phyloP scores from a whole-genome alignment of 2,888 invertebrate species.

The Tetragonisca angustula region DNA sequence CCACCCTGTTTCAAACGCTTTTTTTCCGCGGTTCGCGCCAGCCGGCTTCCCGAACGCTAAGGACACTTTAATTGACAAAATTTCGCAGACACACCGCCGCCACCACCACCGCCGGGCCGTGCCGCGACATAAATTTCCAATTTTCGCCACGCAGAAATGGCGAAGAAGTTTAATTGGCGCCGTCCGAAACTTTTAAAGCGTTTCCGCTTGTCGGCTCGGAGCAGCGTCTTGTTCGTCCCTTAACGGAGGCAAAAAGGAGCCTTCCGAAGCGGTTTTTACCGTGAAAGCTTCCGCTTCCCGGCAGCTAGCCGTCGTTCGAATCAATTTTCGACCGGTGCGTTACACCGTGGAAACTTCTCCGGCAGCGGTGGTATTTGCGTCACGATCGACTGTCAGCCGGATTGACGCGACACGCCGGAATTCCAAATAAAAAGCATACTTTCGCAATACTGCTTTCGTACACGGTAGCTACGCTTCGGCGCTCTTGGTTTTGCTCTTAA shows the following conservation, averaged over 20 bases:
- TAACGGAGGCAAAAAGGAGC: slow-evolving; percentile 31
- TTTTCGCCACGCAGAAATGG: slow-evolving; percentile 65
- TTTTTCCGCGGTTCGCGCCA: neutral
- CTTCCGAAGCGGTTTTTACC: slow-evolving; percentile 12
- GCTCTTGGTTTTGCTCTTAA: neutral
- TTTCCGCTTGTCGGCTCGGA: slow-evolving; percentile 68
- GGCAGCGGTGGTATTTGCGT: neutral
- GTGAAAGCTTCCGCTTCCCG: neutral
- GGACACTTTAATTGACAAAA: slow-evolving; percentile 65
- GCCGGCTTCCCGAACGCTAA: slow-evolving; percentile 29
- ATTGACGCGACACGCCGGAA: neutral
- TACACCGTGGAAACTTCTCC: neutral
- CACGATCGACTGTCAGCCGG: neutral
- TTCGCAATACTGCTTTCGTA: neutral
- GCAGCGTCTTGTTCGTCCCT: slow-evolving; percentile 53
- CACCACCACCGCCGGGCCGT: neutral
- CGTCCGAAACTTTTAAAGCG: slow-evolving; percentile 74
- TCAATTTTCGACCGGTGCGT: slow-evolving; percentile 31
- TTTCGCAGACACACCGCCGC: slow-evolving; percentile 50
- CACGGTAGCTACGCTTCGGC: neutral
- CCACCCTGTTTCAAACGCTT: too few species aligned
- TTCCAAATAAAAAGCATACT: slow-evolving; percentile 1
- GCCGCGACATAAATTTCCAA: slow-evolving; percentile 72
- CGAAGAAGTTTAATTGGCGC: slow-evolving; percentile 76
- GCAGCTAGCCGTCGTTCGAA: slow-evolving; percentile 18